Percentiles rank a stretch among this genome's conserved stretches.
phyloP scores from a whole-genome alignment of 2,888 invertebrate genomes.

The Coenonympha arcania region DNA sequence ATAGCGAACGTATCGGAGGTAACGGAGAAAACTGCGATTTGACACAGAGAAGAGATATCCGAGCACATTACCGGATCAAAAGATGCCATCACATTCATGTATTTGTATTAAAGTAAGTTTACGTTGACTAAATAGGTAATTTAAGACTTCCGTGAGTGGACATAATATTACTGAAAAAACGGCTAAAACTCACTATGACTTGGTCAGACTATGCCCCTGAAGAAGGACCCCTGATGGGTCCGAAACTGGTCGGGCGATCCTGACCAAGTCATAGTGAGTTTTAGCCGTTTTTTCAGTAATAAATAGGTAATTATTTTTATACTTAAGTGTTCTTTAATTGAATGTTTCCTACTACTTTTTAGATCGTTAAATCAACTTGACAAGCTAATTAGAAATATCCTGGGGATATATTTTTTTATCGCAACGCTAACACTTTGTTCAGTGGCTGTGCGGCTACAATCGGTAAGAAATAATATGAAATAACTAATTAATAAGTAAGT shows the following conservation, averaged over 20 bases:
- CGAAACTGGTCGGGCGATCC: too few relatives aligned
- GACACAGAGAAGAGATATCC: slow-evolving; percentile 37
- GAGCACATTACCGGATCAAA: slow-evolving; percentile 47
- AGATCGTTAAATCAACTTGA: slow-evolving; percentile 42
- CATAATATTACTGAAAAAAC: too few relatives aligned
- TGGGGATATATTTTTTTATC: slow-evolving; percentile 54
- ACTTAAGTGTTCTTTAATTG: too few relatives aligned
- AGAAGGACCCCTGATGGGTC: too few relatives aligned
- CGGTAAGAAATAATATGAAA: slow-evolving; percentile 36
- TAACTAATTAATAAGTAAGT: neutral
- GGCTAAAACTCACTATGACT: too few relatives aligned
- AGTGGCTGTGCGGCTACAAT: slow-evolving; percentile 49
- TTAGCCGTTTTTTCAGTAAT: too few relatives aligned
- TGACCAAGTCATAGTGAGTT: too few relatives aligned
- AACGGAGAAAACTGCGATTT: slow-evolving; percentile 33
- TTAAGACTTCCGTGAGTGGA: too few relatives aligned
- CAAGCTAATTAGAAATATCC: slow-evolving; percentile 38
- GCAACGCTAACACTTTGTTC: slow-evolving; percentile 52
- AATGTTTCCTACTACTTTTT: too few relatives aligned
- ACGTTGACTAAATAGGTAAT: neutral
- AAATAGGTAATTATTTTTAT: too few relatives aligned
- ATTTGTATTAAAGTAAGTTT: slow-evolving; percentile 45
- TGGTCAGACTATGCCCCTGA: too few relatives aligned
- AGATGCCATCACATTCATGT: slow-evolving; percentile 44
- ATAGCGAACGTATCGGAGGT: slow-evolving; percentile 46